Conservation (phyloP, 35 echinoderm and acorn worm species). For the Antedon bifida region DNA sequence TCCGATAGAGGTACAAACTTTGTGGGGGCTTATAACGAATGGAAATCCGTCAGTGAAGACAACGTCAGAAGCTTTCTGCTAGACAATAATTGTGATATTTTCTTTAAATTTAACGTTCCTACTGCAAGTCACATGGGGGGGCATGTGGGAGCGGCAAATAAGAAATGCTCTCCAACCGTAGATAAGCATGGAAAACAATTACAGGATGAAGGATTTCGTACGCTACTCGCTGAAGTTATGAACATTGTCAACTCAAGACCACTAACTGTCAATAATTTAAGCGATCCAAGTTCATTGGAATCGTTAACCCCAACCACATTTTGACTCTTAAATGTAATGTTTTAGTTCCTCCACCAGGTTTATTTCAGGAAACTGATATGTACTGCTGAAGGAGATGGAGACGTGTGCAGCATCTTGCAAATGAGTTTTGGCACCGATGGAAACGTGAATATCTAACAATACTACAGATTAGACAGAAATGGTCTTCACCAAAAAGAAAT, state of each 20-base stretch:
- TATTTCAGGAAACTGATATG: slow-evolving; percentile 22
- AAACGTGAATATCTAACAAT: slow-evolving; percentile 35
- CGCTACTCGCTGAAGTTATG: slow-evolving; percentile 55
- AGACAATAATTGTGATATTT: slow-evolving; percentile 41
- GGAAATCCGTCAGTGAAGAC: slow-evolving; percentile 1
- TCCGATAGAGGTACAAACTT: slow-evolving; percentile 41
- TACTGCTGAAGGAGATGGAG: slow-evolving; percentile 39
- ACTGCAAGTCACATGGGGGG: slow-evolving; percentile 30
- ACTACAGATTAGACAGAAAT: slow-evolving; percentile 39
- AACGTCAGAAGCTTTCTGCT: slow-evolving; percentile 23
- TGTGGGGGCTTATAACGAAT: slow-evolving; percentile 36
- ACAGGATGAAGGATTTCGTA: slow-evolving; percentile 32
- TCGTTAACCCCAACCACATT: slow-evolving; percentile 40
- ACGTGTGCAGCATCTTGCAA: slow-evolving; percentile 41
- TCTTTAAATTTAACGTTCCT: slow-evolving; percentile 26
- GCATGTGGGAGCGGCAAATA: slow-evolving; percentile 2
- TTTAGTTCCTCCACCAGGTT: slow-evolving; percentile 52
- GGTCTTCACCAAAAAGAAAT: slow-evolving; percentile 6
- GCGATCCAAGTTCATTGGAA: slow-evolving; percentile 14
- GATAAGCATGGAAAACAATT: slow-evolving; percentile 4
- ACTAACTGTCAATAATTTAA: not conserved
- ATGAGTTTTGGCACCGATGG: slow-evolving; percentile 53
- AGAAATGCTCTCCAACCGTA: not conserved
- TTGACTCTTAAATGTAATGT: no score
- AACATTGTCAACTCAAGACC: slow-evolving; percentile 46